phyloP scores from a whole-genome alignment of 2,888 invertebrate species.

The Mycogona germanica region DNA sequence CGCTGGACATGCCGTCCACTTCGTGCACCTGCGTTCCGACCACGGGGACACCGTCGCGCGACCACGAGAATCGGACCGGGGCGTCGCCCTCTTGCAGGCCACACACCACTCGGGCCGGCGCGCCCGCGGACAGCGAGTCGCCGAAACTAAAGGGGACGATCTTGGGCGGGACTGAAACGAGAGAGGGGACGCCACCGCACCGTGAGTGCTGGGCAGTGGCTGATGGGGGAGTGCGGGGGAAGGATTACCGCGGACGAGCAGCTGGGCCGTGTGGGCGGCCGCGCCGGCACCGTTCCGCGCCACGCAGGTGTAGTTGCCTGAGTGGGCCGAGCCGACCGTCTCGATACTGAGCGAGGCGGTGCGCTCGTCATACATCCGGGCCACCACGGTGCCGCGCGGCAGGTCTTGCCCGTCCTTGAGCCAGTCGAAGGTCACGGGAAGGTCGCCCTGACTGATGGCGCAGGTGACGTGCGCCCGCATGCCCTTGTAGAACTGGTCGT shows the following conservation, averaged over 20 bases:
- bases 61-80: conserved; percentile 66
- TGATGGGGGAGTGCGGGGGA: neutral
- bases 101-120: conserved; percentile 67
- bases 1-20: conserved; percentile 56
- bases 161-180: no score
- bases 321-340: conserved; percentile 24
- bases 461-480: conserved; percentile 18
- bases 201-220: conserved; percentile 26
- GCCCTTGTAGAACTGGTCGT: conserved; percentile 18
- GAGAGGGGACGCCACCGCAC: neutral
- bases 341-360: conserved; percentile 27
- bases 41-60: conserved; percentile 50
- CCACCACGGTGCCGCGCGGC: no score
- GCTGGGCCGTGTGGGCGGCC: conserved; percentile 23
- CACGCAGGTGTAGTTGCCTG: conserved; percentile 21
- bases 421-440: conserved; percentile 32
- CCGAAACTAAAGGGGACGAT: conserved; percentile 51
- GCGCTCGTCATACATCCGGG: conserved; percentile 23
- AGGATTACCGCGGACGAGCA: conserved; percentile 26
- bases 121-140: conserved; percentile 67
- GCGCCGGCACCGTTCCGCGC: conserved; percentile 24
- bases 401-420: conserved; percentile 33
- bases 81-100: conserved; percentile 68
- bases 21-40: conserved; percentile 22
- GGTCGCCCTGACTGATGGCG: conserved; percentile 26